Base-by-base conservation (phyloP, 2,888 invertebrate genomes). In the Drosophila affinis region DNA sequence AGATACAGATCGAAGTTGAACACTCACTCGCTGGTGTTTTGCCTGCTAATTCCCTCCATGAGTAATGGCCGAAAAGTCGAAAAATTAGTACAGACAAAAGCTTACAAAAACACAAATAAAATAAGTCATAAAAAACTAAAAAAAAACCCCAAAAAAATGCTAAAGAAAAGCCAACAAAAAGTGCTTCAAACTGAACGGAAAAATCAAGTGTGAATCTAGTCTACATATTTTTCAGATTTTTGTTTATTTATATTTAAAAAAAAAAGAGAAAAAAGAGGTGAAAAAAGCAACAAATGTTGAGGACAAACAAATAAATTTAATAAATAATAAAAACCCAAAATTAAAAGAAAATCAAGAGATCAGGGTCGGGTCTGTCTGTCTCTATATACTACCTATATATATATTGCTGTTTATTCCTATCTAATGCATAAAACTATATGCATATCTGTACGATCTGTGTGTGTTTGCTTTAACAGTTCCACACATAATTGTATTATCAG, bases 221-320 rank as follows among this genome's bases (percentile, higher is more conserved):
- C 54, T 65, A 18, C 49, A 65, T 39, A 58, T 58, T 62, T 62
- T 18, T 48, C n/a, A 14, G n/a, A 55, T 56, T 57, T 68, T 57
- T 68, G 68, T 68, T 68, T 67, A 67, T 68, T 67, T 67, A 56
- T 56, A 68, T 45, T 46, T 4, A 24, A 4, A 24, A 4, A 46
- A 48, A 53, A 27, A 48, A 57, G 0, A 59, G 46, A 46, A 48
- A 53, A 29, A 49, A 57, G 0, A 59, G 46, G 17, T 54, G 24
- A 7, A 51, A 44, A 63, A 24, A n/a, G 14, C 45, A 45, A 7
- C 49, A 57, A 52, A 68, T 32, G 46, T 61, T 65, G 59, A 71
- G 65, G 74, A 79, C 74, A 81, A 69, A 71, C 55, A 75, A 77
- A 72, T 69, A 86, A 71, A 72, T 68, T 54, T n/a, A 55, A 47